Conservation (phyloP, 2,888 invertebrate species). For the Tetragonisca angustula region DNA sequence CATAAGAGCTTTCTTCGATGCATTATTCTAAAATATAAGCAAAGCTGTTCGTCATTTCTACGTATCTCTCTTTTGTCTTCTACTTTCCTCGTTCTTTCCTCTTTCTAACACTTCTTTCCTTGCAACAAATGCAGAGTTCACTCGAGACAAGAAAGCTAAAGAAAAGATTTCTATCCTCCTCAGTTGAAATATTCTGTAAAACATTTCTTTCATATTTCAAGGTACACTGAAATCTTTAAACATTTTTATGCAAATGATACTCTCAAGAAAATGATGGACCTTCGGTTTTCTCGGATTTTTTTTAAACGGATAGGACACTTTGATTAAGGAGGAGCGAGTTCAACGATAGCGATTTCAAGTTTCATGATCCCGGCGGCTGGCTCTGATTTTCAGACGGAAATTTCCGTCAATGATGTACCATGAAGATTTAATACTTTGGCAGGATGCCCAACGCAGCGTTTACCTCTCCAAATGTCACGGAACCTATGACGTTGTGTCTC, state of each 20-base stretch:
- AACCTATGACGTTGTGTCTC: slow-evolving; percentile 21
- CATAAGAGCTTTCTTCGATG: slow-evolving; percentile 11
- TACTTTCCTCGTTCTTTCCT: too few species aligned
- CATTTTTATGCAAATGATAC: too few species aligned
- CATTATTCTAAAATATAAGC: slow-evolving; percentile 5
- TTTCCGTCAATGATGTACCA: slow-evolving; percentile 49
- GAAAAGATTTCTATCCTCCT: too few species aligned
- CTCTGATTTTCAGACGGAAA: slow-evolving; percentile 40
- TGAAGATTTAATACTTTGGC: slow-evolving; percentile 58
- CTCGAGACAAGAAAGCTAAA: too few species aligned
- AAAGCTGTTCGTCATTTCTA: not conserved
- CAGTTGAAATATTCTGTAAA: too few species aligned
- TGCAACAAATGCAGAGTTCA: too few species aligned
- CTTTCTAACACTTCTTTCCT: too few species aligned
- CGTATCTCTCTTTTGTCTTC: too few species aligned
- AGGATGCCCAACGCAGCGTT: slow-evolving; percentile 25
- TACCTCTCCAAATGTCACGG: slow-evolving; percentile 46
- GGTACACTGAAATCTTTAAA: too few species aligned
- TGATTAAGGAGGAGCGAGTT: not conserved
- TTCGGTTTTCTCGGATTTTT: not conserved
- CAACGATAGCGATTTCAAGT: slow-evolving; percentile 20
- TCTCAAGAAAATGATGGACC: not conserved
- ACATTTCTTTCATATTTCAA: too few species aligned
- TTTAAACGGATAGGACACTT: not conserved
- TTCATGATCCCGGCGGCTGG: slow-evolving; percentile 5